Conservation (phyloP, 2,113 vertebrate species). For the Lepus americanus region DNA sequence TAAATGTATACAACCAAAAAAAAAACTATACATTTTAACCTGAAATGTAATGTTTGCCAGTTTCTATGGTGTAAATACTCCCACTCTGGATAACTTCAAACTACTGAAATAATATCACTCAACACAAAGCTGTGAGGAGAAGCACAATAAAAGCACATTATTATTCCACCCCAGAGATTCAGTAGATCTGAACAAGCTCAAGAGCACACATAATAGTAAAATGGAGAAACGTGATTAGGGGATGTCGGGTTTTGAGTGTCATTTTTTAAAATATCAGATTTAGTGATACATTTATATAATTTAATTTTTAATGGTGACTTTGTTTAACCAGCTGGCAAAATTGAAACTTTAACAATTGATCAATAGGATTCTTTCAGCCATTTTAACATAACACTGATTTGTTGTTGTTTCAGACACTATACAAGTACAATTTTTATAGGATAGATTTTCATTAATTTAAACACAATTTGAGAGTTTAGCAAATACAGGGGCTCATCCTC, state of each 20-base stretch:
- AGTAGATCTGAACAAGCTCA: not conserved
- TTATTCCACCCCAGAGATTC: not conserved
- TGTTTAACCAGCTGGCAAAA: not conserved
- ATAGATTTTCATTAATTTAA: not conserved
- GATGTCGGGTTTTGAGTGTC: not conserved
- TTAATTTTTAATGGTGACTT: not conserved
- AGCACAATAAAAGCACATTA: not conserved
- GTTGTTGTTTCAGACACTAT: not conserved
- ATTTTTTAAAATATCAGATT: not conserved
- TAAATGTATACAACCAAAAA: not conserved
- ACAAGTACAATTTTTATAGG: not conserved
- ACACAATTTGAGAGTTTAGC: not conserved
- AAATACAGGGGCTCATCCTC: not conserved
- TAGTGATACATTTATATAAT: not conserved
- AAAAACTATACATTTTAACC: not conserved
- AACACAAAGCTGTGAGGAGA: not conserved
- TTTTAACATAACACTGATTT: not conserved
- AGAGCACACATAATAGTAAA: not conserved
- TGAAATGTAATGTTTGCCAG: not conserved
- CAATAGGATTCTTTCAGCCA: not conserved
- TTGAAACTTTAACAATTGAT: not conserved
- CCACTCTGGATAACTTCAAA: not conserved
- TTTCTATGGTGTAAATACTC: not conserved
- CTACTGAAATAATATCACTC: not conserved
- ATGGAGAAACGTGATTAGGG: not conserved